Base-by-base conservation (phyloP, 2,797 vertebrate genomes). In the Glyptemys insculpta region DNA sequence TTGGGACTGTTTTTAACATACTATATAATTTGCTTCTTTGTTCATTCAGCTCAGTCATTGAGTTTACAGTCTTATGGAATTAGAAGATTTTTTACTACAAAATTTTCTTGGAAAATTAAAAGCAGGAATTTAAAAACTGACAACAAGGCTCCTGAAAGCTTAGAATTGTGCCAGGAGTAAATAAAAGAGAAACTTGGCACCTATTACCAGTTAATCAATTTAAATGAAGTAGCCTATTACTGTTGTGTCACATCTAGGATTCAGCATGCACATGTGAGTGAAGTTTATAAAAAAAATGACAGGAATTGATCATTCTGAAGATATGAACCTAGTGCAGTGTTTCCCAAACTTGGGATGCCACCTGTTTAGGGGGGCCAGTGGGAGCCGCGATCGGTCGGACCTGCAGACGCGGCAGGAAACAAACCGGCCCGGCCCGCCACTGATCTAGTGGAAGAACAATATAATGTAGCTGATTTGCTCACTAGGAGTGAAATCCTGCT, bases 1-100 rank as follows among this genome's bases (percentile, higher is more conserved):
- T 95, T 29, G 79, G 92, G 91, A 91, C 88, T 92, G 95, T 89
- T 89, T 89, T 96, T 94, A 97, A 95, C 89, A 79, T 91, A 85
- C 92, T 95, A 65, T 94, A 95, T 96, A 96, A 97, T 96, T 96
- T 96, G 37, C 76, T 78, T 29, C 95, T 96, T 97, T 97, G 89
- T 96, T 96, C 96, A 89, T 90, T 94, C 81, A 85, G 52, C 29
- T 96, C 94, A 93, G 94, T 94, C 93, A 97, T 74, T 94, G 84
- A 76, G 78, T 90, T 92, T 97, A 90, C 83, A 93, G 76, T 94
- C 91, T 96, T 91, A 25, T 52, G 83, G 86, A 95, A 94, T 96
- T 89, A 57, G n/a, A 37, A 96, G 59, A 62, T 92, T 93, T 91
- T 96, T 91, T 62, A 93, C 41, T 65, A 91, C 91, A 96, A 91